Base-by-base conservation (phyloP, 2,888 invertebrate species). In the Orthosia gothica region DNA sequence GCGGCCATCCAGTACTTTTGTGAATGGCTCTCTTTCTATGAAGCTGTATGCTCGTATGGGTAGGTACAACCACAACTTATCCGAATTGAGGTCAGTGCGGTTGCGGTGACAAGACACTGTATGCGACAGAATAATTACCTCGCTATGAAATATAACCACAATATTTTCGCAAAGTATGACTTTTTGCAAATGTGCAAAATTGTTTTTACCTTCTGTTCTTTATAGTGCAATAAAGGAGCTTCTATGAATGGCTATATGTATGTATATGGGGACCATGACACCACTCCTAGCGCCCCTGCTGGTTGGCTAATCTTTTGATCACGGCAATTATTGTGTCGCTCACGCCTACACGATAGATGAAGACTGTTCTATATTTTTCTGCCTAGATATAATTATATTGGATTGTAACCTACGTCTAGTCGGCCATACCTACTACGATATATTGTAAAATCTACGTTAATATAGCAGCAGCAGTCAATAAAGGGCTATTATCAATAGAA, bases 41-140 rank as follows among this genome's bases (percentile, higher is more conserved):
- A 7, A 32, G 32, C 32, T 32, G 32, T 32, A 32, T 7, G 7
- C 32, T 32, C 32, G 32, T 32, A 7, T 5, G 7, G 32, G 32
- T 32, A 32, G 32, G 32, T 26, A 26, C 15, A 49, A 54, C 61
- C 61, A n/a, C 65, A 57, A 45, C 18, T n/a, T 16, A 18, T 45
- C 12, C 23, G 45, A 32, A 50, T 52, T 45, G 15, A 45, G 49
- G 32, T 20, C 9, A 13, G 2, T 18, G 20, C 16, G 49, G 26
- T 47, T 49, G 55, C 20, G 32, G 72, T 47, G 16, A 40, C 40
- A 49, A 49, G 47, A 16, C n/a, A 54, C 58, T 58, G 23, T 20
- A 5, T 12, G 16, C 16, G 74, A 57, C 49, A 67, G 9, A 18
- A n/a, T n/a, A 74, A 66, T 66, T 57, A 49, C 40, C 12, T 49